These are phyloP conservation scores for Drusus annulatus DNA, from an alignment of 1,140 invertebrate genomes.

Conservation along the genomic window DNA sequence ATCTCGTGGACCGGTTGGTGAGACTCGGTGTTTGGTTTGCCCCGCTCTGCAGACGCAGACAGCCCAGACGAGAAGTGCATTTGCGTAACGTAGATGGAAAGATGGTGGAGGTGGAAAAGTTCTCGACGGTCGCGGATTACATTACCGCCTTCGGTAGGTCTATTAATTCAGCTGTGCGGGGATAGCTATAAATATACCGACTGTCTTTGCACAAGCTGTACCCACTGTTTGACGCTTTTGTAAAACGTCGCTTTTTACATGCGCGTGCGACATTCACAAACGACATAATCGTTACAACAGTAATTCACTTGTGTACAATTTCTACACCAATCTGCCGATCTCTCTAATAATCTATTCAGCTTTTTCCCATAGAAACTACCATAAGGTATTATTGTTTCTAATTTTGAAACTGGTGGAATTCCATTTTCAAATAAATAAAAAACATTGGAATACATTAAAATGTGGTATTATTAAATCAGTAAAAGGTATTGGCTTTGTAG, in stretches of 20 bases:
- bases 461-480: no score
- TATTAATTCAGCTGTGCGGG: conserved; percentile 18
- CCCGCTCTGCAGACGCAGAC: not conserved
- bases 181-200: not conserved
- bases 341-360: no score
- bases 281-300: no score
- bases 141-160: not conserved
- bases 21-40: not conserved
- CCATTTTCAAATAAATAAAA: no score
- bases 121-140: not conserved
- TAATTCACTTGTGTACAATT: no score
- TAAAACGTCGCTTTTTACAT: not conserved
- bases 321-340: no score
- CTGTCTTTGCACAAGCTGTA: conserved; percentile 22
- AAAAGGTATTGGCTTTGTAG: no score
- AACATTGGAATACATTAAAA: no score
- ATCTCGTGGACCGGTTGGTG: conserved; percentile 13
- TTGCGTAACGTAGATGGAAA: not conserved
- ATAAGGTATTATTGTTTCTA: no score
- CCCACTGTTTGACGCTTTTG: not conserved
- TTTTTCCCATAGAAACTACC: no score
- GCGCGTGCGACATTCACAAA: no score
- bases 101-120: not conserved
- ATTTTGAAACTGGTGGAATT: no score
- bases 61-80: not conserved